These are phyloP conservation scores for Belonocnema kinseyi DNA, from an alignment of 1,140 invertebrate species.

Conservation along the genomic window DNA sequence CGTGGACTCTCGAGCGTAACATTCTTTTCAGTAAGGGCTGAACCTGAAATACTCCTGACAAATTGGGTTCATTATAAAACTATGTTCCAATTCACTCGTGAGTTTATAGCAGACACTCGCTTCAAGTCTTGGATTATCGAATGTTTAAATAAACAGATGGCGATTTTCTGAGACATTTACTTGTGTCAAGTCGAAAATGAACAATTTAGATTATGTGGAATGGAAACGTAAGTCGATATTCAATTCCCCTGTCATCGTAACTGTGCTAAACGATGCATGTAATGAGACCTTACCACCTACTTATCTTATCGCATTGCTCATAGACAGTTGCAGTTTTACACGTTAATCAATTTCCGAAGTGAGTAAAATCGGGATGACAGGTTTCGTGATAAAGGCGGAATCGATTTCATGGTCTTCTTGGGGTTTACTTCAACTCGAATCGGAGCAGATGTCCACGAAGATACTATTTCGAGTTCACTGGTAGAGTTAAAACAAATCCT, in stretches of 20 bases:
- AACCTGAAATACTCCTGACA: conserved; percentile 23
- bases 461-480: conserved; percentile 26
- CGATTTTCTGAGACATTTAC: background rate
- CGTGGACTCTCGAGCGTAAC: conserved; percentile 8
- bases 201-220: background rate
- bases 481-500: conserved; percentile 20
- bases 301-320: conserved; percentile 24
- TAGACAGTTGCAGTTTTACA: conserved; percentile 26
- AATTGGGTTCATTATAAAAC: conserved; percentile 22
- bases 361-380: conserved; percentile 21
- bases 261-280: conserved; percentile 20
- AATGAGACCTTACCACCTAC: conserved; percentile 10
- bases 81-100: background rate
- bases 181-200: background rate
- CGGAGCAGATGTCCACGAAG: conserved; percentile 17
- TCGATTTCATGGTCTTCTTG: conserved; percentile 27
- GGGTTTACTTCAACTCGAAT: conserved; percentile 28
- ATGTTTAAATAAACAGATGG: background rate
- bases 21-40: conserved; percentile 2
- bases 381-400: conserved; percentile 23
- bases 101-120: background rate
- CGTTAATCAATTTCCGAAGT: conserved; percentile 16
- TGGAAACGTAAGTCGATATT: background rate
- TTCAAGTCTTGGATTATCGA: background rate
- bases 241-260: conserved; percentile 4